Evolutionary conservation across 1,140 invertebrate species (phyloP).

Genomic region (Drosophila nigromelanica): DNA sequence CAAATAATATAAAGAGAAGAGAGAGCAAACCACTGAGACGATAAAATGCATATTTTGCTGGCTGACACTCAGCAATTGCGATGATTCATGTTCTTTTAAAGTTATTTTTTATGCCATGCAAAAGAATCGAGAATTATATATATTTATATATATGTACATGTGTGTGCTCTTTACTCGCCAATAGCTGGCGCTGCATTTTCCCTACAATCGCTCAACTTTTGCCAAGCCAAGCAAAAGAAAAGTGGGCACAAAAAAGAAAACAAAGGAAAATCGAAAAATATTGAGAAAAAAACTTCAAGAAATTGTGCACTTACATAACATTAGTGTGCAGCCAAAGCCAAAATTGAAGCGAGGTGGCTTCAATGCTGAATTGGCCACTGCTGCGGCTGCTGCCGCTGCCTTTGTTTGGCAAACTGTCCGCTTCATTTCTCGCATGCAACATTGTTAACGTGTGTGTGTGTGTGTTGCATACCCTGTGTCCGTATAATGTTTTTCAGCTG

Average conservation of each 20-base stretch:
- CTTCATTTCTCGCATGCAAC: conserved; percentile 38
- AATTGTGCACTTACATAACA: conserved; percentile 75
- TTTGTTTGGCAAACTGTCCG: conserved; percentile 42
- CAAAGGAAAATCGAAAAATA: conserved; percentile 6
- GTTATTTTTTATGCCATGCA: neutral
- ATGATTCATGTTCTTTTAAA: conserved; percentile 35
- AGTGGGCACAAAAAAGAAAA: conserved; percentile 45
- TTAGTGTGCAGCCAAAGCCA: conserved; percentile 27
- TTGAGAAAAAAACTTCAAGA: conserved; percentile 27
- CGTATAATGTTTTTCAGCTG: neutral
- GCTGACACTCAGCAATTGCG: conserved; percentile 24
- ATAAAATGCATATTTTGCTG: conserved; percentile 10
- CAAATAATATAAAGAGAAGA: conserved; percentile 4
- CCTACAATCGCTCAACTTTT: conserved; percentile 42
- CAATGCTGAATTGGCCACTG: conserved; percentile 26
- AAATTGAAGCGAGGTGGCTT: conserved; percentile 26
- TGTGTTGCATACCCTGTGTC: conserved; percentile 6
- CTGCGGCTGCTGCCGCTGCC: conserved; percentile 9
- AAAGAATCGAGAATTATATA: conserved; percentile 2
- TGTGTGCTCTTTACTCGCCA: neutral
- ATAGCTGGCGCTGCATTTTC: conserved; percentile 30
- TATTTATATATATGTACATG: neutral
- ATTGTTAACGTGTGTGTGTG: conserved; percentile 9
- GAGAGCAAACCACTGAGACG: neutral
- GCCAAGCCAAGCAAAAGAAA: conserved; percentile 57